phyloP scores from a whole-genome alignment of 2,797 vertebrate genomes.

The Atherinosoma microstoma region DNA sequence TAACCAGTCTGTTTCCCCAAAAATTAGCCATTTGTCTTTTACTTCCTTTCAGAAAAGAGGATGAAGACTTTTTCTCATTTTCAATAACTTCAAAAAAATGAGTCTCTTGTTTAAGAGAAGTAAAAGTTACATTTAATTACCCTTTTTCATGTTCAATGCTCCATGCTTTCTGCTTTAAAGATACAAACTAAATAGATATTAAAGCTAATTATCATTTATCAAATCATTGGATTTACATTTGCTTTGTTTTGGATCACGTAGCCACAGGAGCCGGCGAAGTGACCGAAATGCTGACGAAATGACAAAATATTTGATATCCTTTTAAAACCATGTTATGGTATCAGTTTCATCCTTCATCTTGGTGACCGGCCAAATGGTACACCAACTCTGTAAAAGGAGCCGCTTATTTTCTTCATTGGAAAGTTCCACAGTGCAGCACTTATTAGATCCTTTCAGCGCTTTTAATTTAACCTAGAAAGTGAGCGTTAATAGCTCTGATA shows the following conservation, averaged over 20 bases:
- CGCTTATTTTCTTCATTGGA: not conserved
- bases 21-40: not conserved
- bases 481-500: not conserved
- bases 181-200: not conserved
- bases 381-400: not conserved
- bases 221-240: not conserved
- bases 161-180: too few relatives aligned
- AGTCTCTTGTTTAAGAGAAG: too few relatives aligned
- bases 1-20: not conserved
- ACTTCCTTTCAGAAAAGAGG: not conserved
- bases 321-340: not conserved
- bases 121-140: too few relatives aligned
- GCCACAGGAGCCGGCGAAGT: not conserved
- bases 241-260: not conserved
- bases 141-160: too few relatives aligned
- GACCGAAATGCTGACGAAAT: too few relatives aligned
- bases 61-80: not conserved
- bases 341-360: not conserved
- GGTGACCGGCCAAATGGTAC: not conserved
- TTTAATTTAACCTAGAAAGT: not conserved
- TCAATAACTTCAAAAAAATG: not conserved
- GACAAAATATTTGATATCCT: not conserved
- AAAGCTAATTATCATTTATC: not conserved
- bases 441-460: not conserved
- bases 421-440: not conserved